Conservation (phyloP, 2,113 vertebrate genomes). For the Charina bottae region DNA sequence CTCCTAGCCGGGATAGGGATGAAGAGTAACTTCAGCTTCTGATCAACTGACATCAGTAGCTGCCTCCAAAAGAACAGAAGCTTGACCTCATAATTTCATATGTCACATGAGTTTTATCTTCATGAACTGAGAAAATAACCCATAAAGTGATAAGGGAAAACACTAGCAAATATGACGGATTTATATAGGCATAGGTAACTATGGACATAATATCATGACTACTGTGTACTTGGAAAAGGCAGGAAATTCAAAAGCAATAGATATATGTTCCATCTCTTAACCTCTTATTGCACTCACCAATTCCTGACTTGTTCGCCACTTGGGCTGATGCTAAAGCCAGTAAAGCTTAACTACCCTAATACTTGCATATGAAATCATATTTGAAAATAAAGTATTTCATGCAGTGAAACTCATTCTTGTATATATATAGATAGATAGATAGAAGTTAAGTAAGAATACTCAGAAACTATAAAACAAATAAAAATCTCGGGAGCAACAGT, state of each 20-base stretch:
- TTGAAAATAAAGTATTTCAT: background rate
- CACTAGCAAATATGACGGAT: background rate
- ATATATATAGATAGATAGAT: background rate
- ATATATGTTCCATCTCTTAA: background rate
- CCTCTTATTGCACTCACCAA: background rate
- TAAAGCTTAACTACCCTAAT: too few species aligned
- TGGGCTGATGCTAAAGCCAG: background rate
- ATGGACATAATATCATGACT: background rate
- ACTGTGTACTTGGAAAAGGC: background rate
- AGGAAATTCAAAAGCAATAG: background rate
- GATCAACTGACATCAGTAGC: background rate
- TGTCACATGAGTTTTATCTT: background rate
- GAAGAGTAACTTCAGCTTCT: background rate
- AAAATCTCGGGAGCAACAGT: conserved; percentile 20
- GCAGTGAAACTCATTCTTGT: background rate
- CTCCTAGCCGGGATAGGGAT: background rate
- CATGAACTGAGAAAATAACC: background rate
- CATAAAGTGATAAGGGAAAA: background rate
- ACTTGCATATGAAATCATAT: background rate
- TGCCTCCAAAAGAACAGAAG: background rate
- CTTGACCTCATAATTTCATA: background rate
- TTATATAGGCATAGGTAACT: background rate
- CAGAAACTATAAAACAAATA: too few species aligned
- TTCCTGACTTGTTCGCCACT: background rate
- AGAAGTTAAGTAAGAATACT: too few species aligned